phyloP scores from a whole-genome alignment of 2,797 vertebrate species.

The Microctenopoma lineatum region DNA sequence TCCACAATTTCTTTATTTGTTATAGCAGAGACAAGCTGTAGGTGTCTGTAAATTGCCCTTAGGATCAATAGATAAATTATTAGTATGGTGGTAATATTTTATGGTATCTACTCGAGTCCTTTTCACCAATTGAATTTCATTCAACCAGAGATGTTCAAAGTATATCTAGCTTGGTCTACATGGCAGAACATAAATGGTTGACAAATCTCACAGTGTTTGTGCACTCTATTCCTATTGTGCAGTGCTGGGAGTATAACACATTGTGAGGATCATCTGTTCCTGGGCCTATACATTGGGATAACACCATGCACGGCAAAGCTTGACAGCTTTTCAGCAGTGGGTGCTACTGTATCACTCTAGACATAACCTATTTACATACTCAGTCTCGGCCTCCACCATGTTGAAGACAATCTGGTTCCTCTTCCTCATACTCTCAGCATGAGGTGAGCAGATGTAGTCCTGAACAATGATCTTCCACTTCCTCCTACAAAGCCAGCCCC shows the following conservation, averaged over 20 bases:
- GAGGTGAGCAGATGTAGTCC: conserved; percentile 96
- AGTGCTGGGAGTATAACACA: background rate
- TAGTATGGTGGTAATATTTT: no score
- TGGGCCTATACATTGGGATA: conserved; percentile 3
- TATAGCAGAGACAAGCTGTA: no score
- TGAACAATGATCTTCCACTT: conserved; percentile 99
- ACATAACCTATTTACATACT: conserved; percentile 73
- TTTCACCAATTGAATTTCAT: background rate
- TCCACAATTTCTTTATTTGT: no score
- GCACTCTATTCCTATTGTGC: background rate
- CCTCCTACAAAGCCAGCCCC: conserved; percentile 95
- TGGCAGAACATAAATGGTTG: no score
- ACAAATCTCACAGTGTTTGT: background rate
- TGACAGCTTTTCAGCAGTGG: conserved; percentile 16
- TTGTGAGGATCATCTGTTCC: background rate
- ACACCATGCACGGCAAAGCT: background rate
- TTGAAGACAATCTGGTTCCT: conserved; percentile 97
- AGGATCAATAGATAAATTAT: no score
- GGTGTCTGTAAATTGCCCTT: no score
- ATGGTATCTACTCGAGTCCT: background rate
- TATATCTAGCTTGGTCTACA: no score
- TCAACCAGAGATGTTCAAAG: no score
- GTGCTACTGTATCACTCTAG: background rate
- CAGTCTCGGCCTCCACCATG: conserved; percentile 96
- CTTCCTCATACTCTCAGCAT: conserved; percentile 97